Percentiles rank a stretch among this genome's conserved stretches.
These are phyloP conservation scores for Apamea anceps DNA, from an alignment of 2,888 invertebrate genomes.

Conservation along the genomic window DNA sequence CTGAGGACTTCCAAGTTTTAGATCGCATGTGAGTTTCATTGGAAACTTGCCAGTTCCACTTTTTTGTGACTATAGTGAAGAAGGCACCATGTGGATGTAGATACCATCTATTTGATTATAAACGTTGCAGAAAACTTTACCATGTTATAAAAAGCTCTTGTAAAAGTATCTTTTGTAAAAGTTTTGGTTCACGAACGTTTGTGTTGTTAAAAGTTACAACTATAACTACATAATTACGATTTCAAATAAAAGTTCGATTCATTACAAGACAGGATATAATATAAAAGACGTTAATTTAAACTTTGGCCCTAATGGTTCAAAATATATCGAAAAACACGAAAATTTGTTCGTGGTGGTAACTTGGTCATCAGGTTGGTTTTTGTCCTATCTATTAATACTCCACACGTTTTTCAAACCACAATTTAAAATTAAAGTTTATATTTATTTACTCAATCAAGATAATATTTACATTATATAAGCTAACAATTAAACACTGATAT, in stretches of 20 bases:
- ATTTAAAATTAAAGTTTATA: too few species aligned
- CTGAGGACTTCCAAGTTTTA: slow-evolving; percentile 1
- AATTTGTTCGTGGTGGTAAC: not conserved
- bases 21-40: not conserved
- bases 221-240: not conserved
- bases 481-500: too few species aligned
- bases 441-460: too few species aligned
- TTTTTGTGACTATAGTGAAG: not conserved
- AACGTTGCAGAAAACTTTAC: not conserved
- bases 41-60: not conserved
- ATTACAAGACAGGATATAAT: not conserved
- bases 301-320: not conserved
- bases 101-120: not conserved
- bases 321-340: not conserved
- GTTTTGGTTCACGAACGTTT: not conserved
- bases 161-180: not conserved
- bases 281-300: not conserved
- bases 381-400: not conserved
- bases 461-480: too few species aligned
- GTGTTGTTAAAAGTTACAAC: not conserved
- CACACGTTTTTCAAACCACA: too few species aligned
- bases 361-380: not conserved
- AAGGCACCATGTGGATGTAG: not conserved
- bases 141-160: not conserved
- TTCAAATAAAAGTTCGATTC: not conserved